Percentiles rank a stretch among this genome's conserved stretches.
Conservation (phyloP, 2,888 invertebrate species). For the Hemistola chrysoprasaria region DNA sequence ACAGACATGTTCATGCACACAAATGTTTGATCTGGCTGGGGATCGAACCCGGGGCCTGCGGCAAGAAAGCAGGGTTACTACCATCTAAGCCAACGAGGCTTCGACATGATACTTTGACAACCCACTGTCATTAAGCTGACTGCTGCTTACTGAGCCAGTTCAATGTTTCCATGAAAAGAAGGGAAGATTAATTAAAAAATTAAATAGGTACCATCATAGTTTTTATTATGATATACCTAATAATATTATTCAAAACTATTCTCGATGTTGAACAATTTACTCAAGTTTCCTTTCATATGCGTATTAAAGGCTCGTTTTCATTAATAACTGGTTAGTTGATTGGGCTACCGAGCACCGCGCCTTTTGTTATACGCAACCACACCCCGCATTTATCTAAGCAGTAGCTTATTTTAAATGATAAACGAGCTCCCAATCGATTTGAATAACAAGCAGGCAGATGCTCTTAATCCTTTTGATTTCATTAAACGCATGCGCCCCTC, state of each 20-base stretch:
- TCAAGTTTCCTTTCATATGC: conserved; percentile 32
- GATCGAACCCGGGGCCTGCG: no score
- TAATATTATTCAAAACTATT: conserved; percentile 10
- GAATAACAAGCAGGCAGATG: conserved; percentile 82
- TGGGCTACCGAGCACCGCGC: conserved; percentile 66
- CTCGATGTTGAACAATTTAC: conserved; percentile 39
- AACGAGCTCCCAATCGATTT: conserved; percentile 81
- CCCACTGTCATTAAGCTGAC: no score
- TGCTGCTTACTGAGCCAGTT: no score
- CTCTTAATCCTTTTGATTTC: conserved; percentile 82
- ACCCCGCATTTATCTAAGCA: conserved; percentile 78
- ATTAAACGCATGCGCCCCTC: conserved; percentile 80
- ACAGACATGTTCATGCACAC: no score
- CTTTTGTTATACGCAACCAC: conserved; percentile 76
- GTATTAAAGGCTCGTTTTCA: conserved; percentile 46
- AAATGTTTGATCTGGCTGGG: no score
- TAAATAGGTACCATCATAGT: no score
- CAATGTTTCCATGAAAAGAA: no score
- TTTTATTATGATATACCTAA: no score
- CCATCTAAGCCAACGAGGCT: no score
- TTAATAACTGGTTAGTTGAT: conserved; percentile 73
- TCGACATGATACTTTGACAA: no score
- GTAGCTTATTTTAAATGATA: conserved; percentile 81
- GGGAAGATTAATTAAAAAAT: no score
- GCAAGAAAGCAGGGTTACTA: no score